Percentiles rank a stretch among this genome's conserved stretches.
These are phyloP conservation scores for Gavia stellata DNA, from an alignment of 2,113 vertebrate genomes.

Conservation along the genomic window DNA sequence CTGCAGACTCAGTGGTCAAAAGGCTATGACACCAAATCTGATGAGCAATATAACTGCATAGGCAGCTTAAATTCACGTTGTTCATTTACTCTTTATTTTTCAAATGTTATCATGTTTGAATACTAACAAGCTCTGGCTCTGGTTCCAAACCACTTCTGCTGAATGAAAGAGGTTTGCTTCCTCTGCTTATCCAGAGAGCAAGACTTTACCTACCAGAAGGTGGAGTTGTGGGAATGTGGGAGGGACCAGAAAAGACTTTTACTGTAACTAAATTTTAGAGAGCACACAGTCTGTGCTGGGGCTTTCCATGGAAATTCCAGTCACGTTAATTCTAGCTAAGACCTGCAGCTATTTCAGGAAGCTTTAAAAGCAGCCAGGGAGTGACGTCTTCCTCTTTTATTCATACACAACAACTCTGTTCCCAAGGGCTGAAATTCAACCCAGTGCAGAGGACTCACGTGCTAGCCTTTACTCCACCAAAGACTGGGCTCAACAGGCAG, in stretches of 20 bases:
- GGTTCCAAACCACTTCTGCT: background rate
- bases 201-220: conserved; percentile 29
- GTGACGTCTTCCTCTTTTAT: conserved; percentile 31
- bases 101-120: background rate
- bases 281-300: background rate
- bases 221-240: conserved; percentile 48
- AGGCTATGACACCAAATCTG: background rate
- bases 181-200: background rate
- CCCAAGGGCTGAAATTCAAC: background rate
- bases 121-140: background rate
- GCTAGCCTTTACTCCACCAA: background rate
- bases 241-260: conserved; percentile 2
- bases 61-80: background rate
- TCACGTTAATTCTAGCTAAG: background rate
- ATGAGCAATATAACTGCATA: background rate
- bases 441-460: background rate
- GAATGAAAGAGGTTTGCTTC: background rate
- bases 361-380: conserved; percentile 17
- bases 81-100: background rate
- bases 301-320: conserved; percentile 31
- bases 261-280: conserved; percentile 1
- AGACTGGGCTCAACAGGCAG: background rate
- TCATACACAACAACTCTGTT: background rate
- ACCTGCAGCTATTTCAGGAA: conserved; percentile 45
- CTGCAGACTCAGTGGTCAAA: background rate